Base-by-base conservation (phyloP, 2,888 invertebrate genomes). In the Galerucella pusilla region DNA sequence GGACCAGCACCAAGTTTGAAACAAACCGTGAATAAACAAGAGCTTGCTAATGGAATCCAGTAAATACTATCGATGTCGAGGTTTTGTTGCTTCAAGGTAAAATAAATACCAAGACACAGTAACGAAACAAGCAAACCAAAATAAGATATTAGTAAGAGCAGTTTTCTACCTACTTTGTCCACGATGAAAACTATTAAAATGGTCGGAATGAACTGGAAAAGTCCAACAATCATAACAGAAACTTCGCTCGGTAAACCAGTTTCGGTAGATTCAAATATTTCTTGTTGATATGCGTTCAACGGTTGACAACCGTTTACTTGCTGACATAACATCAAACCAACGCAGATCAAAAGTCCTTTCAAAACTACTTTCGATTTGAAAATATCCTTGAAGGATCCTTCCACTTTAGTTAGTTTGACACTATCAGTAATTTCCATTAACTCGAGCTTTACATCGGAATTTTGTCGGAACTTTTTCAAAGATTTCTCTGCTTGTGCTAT, bases 191-290 rank as follows among this genome's bases (percentile, higher is more conserved):
- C 93, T 0, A 94, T 93, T n/a, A 93, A 88, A 45, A 88, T 88
- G 0, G 94, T 94, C 0, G 94, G 92, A 0, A 90, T 81, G n/a
- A 95, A 88, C 89, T 96, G 95, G 0, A 96, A 93, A 20, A 89
- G 83, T 12, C 93, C 95, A 67, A 97, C 91, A 65, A 95, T 91
- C 70, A 96, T 95, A 16, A 94, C 92, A 0, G 93, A 92, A 46
- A 91, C 83, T 2, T 92, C 89, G 0, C 93, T 89, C 61, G 91
- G 88, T 2, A 88, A 78, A 82, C 78, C 68, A 78, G 83, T 76
- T 73, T 86, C 82, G 69, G 87, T 77, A 80, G 87, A 77, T 83
- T 87, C 85, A 84, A 95, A 94, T 82, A 95, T 94, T 52, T 89
- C 88, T 78, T 93, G 92, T 85, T 93, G 92, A 87, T 94, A 94